These are phyloP conservation scores for Toxostoma redivivum DNA, from an alignment of 2,113 vertebrate species.

Conservation along the genomic window DNA sequence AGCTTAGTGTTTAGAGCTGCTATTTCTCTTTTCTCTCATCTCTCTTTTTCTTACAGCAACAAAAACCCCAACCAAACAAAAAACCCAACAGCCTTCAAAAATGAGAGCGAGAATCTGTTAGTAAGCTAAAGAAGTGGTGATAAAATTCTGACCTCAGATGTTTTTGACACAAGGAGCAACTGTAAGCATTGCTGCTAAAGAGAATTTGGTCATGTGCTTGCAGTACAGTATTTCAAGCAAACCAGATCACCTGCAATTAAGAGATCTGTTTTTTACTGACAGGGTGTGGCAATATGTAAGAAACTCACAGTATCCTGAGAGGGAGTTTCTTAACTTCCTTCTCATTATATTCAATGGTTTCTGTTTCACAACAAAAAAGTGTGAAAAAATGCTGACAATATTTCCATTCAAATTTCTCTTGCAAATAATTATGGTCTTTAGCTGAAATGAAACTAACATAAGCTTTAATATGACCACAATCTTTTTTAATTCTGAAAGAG, in stretches of 20 bases:
- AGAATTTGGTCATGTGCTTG: neutral
- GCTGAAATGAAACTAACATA: neutral
- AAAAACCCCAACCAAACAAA: neutral
- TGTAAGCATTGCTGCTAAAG: neutral
- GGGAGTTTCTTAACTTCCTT: conserved; percentile 38
- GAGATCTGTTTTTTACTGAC: conserved; percentile 20
- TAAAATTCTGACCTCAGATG: neutral
- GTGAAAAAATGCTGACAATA: neutral
- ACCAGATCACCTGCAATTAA: neutral
- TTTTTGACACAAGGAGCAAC: neutral
- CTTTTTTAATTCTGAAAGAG: neutral
- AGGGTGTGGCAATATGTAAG: conserved; percentile 7
- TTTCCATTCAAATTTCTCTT: neutral
- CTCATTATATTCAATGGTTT: neutral
- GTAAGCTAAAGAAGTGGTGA: neutral
- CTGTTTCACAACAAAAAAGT: conserved; percentile 40
- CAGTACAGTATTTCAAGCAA: neutral
- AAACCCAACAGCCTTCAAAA: neutral
- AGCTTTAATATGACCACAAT: neutral
- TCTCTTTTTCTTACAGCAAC: neutral
- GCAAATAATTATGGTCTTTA: neutral
- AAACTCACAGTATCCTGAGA: neutral
- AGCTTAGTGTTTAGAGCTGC: neutral
- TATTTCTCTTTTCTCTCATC: neutral
- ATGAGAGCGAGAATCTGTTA: neutral